These are phyloP conservation scores for Tribolium madens DNA, from an alignment of 1,140 invertebrate species.

Conservation along the genomic window DNA sequence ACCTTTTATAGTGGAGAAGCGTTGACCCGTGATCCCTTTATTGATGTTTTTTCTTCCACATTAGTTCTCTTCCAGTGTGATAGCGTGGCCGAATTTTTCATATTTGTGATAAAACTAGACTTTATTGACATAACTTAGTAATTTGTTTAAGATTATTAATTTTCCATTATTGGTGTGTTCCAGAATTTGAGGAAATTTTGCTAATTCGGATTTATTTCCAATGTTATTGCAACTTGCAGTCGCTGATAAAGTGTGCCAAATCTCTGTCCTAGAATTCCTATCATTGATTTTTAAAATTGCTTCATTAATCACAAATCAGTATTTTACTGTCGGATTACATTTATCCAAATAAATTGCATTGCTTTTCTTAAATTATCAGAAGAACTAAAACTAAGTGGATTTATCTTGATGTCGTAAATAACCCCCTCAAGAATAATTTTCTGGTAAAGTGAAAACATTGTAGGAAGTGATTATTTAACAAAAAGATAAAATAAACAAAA, in stretches of 20 bases:
- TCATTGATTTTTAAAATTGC: neutral
- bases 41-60: slow-evolving; percentile 5
- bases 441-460: too few relatives aligned
- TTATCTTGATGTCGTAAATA: neutral
- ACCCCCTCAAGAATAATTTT: too few relatives aligned
- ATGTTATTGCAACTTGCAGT: neutral
- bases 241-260: too few relatives aligned
- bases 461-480: too few relatives aligned
- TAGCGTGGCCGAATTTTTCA: slow-evolving; percentile 1
- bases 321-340: neutral
- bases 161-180: neutral
- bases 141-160: neutral
- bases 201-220: too few relatives aligned
- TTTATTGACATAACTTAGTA: neutral
- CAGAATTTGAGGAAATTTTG: too few relatives aligned
- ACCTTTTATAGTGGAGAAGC: slow-evolving; percentile 4
- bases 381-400: neutral
- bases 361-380: neutral
- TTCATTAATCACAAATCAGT: neutral
- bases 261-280: too few relatives aligned
- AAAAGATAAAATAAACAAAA: too few relatives aligned
- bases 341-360: neutral
- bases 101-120: neutral
- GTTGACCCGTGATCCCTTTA: neutral
- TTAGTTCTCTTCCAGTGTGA: neutral